Base-by-base conservation (phyloP, 2,888 invertebrate species). In the Hyalella azteca region DNA sequence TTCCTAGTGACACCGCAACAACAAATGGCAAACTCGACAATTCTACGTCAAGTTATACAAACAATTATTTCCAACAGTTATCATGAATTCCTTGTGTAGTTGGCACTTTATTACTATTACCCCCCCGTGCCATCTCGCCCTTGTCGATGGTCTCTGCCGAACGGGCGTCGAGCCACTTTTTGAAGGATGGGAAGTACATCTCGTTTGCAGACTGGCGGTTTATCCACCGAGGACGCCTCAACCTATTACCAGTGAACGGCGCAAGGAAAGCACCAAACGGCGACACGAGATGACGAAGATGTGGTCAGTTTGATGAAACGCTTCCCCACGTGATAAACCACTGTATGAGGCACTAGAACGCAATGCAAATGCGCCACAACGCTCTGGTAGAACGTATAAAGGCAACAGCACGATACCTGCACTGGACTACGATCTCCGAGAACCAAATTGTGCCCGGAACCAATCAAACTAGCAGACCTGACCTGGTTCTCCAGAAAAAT, bases 301-400 rank as follows among this genome's bases (percentile, higher is more conserved):
- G 87, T 80, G 86, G 86, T 0, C 77, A 81, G 4, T 48, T 11
- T 0, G 77, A 81, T 5, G 87, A 88, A 78, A 86, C 87, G 3
- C 83, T 88, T 22, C 87, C 87, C 0, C 87, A 88, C 48, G 87
- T 88, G 22, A 75, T 88, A 15, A 85, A 86, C 76, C 87, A 88
- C 85, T 88, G 88, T 79, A 83, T 81, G 2, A 39, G 73, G 1
- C 86, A 87, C 79, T 86, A 86, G 0, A 85, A 5, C n/a, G 9
- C 49, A 15, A 49, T 49, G 49, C 49, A 49, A n/a, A 49, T 5
- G 15, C 49, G 49, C 7, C 15, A 49, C 49, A 49, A 49, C 49
- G n/a, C 49, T 5, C 49, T 49, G 1, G 49, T 49, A 5, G 3
- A 49, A 3, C 13, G 49, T 5, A 5, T 49, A 19, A 49, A 49